Evolutionary conservation across 2,113 vertebrate species (phyloP), one percentile per base, ranked within the genome.

Genomic region (Catagonus wagneri): DNA sequence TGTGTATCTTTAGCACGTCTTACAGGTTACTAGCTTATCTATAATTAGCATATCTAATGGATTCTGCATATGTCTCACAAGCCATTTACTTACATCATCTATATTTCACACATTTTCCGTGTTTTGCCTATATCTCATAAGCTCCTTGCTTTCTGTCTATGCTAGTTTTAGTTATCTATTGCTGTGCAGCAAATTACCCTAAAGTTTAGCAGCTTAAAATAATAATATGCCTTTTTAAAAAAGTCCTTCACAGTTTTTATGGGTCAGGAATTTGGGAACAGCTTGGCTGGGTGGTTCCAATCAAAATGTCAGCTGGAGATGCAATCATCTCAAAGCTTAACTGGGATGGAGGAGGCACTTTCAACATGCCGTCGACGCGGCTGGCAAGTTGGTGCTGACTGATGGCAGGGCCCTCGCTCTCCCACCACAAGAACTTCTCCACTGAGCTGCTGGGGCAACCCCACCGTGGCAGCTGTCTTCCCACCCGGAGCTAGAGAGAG

Each of bases 21-120:
- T 85, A 63, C 29, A 72, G 81, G n/a, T 96, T 69, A 63, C 79
- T 50, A 65, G 60, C 36, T 74, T 79, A 71, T 44, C 87, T 89
- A 50, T 83, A 83, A 65, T 83, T 81, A 95, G 66, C 39, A 27
- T 27, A n/a, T 50, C 72, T 93, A 72, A 52, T 58, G n/a, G 90
- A 88, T 84, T 85, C 93, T 96, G 52, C 50, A 56, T 58, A 4
- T 79, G 39, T 94, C 54, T 90, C 72, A 36, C 61, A 84, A 89
- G 76, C 54, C 52, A 29, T 85, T 50, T 71, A 14, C 86, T 90
- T 76, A 71, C 71, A 94, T 87, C 71, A 44, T 50, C 81, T 65
- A 6, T 58, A 44, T 16, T 39, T 90, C 80, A 60, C 63, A 95
- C 25, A 19, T 66, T 17, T 34, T 58, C 14, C 16, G 13, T 81